Evolutionary conservation across 2,797 vertebrate species (phyloP), one percentile per base, ranked within the genome.

Genomic region (Pseudochirops cupreus): DNA sequence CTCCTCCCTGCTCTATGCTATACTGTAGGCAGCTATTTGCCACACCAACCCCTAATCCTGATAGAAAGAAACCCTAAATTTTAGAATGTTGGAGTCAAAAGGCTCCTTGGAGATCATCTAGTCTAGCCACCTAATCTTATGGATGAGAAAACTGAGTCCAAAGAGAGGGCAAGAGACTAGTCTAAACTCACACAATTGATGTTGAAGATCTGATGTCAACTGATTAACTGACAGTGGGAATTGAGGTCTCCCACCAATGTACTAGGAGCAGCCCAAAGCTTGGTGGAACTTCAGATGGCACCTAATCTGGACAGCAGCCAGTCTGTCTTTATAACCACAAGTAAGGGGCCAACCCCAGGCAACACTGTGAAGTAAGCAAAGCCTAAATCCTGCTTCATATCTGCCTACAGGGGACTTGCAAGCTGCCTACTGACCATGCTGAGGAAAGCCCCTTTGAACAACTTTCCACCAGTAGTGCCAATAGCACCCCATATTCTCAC

Each of bases 61-160:
- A 50, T 10, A 12, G 9, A 24, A 87, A 87, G 21, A 87, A 50
- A 24, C 24, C 39, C 24, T 26, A 87, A 9, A 50, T 50, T 87
- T 87, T 87, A 87, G 39, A 87, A 87, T 87, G 21, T 4, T 87
- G 39, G 74, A 87, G 9, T 10, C 21, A 46, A 10, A 87, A 87
- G 39, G 3, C 39, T 50, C 21, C 21, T 87, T 87, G 39, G 39
- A 87, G 74, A 87, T 87, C 39, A 11, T 5, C 39, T 50, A 87
- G 39, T 1, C 67, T 39, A 87, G 24, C 39, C 24, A 26, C 24
- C 10, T 11, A 87, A 26, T 87, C 2, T 50, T 87, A 12, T 87
- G 74, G 39, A 87, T 50, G 10, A 82, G 24, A 82, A 46, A 46
- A 82, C 3, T 46, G 39, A 87, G 95, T 96, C 97, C 98, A 97